These are phyloP conservation scores for Solea senegalensis DNA, from an alignment of 2,113 vertebrate species.

Conservation along the genomic window DNA sequence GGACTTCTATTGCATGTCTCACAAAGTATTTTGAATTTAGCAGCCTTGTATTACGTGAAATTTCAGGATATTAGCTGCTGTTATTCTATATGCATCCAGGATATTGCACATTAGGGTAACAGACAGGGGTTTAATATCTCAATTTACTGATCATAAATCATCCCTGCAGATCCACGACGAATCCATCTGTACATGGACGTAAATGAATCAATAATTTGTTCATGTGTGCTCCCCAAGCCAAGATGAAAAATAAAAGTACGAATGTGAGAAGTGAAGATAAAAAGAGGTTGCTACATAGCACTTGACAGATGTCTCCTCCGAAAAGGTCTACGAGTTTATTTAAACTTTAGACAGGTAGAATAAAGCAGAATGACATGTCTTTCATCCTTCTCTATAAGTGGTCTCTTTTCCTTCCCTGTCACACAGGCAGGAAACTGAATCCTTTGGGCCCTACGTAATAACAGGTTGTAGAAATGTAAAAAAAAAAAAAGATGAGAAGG, in stretches of 20 bases:
- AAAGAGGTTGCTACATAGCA: background rate
- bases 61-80: no score
- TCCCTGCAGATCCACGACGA: background rate
- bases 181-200: background rate
- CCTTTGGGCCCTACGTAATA: background rate
- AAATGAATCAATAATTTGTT: background rate
- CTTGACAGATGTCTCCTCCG: background rate
- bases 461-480: slow-evolving; percentile 13
- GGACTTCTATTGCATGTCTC: background rate
- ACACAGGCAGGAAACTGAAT: no score
- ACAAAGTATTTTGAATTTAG: no score
- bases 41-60: no score
- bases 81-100: background rate
- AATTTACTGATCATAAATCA: background rate
- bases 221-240: no score
- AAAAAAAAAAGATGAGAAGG: background rate
- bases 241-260: background rate
- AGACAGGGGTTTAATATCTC: slow-evolving; percentile 2
- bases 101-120: background rate
- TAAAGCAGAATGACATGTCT: background rate
- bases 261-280: slow-evolving; percentile 4
- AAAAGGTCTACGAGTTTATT: slow-evolving; percentile 1
- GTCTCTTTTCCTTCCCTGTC: background rate
- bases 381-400: slow-evolving; percentile 1
- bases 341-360: background rate